Evolutionary conservation across 1,140 invertebrate species (phyloP), one percentile per base, ranked within the genome.

Genomic region (Ericerus pela): DNA sequence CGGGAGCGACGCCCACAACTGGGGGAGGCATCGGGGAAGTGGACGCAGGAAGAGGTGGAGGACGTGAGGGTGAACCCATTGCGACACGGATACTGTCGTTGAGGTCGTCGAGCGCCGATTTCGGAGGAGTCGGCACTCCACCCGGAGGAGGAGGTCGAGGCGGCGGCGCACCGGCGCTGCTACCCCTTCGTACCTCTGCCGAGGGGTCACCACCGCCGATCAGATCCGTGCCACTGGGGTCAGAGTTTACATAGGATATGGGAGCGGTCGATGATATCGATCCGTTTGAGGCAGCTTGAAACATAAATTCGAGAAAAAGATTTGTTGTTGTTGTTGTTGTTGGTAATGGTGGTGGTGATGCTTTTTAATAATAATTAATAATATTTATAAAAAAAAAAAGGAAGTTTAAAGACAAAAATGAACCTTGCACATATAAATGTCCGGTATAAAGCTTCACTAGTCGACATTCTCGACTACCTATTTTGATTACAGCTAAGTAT

Each of bases 71-170:
- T 59, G 79, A 79, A 36, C 78, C 78, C 63, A 81, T 72, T 51
- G 79, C 79, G 73, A 79, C 76, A 16, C 77, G 70, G 66, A 83
- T 82, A 58, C 75, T 78, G 64, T 81, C 79, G 64, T 82, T 80
- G 33, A 83, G 70, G 64, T 84, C 80, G 62, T 82, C 80, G 64
- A 82, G 76, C 20, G 79, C 80, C 62, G 75, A 79, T 64, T 79
- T 80, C 51, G 36, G 69, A 22, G 18, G 53, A 14, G 27, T 71
- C 59, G 73, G 73, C 58, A 75, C 73, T 59, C 73, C 66, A 54
- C 64, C 69, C 8, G 41, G 20, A 67, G 29, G 18, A 60, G 68
- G 62, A 67, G 72, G 70, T 67, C 73, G 69, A 65, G 71, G 71
- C 66, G 75, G 69, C 71, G 70, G 60, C 72, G 71, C 55, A 73